These are phyloP conservation scores for Melanchra persicariae DNA, from an alignment of 2,888 invertebrate species.

Conservation along the genomic window DNA sequence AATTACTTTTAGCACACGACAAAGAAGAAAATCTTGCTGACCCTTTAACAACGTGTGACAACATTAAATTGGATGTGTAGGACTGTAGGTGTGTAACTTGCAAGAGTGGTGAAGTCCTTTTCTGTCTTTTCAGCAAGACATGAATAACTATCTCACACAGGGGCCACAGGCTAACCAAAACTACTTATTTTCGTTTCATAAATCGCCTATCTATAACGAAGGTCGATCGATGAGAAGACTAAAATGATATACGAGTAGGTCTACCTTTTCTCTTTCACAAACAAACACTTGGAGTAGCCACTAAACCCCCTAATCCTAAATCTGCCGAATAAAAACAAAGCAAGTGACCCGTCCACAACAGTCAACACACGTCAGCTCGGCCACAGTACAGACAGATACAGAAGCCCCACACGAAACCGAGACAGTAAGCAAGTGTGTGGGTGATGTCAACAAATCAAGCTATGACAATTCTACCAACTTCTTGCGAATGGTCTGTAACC, in stretches of 20 bases:
- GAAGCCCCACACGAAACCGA: conserved; percentile 13
- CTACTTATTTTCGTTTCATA: not conserved
- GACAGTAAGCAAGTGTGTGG: not conserved
- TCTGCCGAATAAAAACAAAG: conserved; percentile 51
- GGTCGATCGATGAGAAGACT: conserved; percentile 4
- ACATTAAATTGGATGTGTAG: conserved; percentile 8
- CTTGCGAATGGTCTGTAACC: no score
- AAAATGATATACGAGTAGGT: not conserved
- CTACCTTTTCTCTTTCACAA: conserved; percentile 16
- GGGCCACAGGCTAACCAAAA: not conserved
- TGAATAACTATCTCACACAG: no score
- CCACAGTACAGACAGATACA: not conserved
- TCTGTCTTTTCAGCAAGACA: not conserved
- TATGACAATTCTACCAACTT: no score
- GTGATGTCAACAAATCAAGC: not conserved
- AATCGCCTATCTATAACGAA: conserved; percentile 2
- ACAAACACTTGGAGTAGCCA: conserved; percentile 20
- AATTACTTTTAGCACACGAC: conserved; percentile 4
- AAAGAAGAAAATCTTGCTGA: conserved; percentile 12
- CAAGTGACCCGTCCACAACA: conserved; percentile 47
- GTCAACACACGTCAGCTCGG: conserved; percentile 38
- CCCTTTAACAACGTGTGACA: not conserved
- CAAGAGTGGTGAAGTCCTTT: not conserved
- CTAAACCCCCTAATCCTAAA: conserved; percentile 36
- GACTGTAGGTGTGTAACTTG: not conserved